Conservation (phyloP, 2,113 vertebrate species). For the Danionella cerebrum region DNA sequence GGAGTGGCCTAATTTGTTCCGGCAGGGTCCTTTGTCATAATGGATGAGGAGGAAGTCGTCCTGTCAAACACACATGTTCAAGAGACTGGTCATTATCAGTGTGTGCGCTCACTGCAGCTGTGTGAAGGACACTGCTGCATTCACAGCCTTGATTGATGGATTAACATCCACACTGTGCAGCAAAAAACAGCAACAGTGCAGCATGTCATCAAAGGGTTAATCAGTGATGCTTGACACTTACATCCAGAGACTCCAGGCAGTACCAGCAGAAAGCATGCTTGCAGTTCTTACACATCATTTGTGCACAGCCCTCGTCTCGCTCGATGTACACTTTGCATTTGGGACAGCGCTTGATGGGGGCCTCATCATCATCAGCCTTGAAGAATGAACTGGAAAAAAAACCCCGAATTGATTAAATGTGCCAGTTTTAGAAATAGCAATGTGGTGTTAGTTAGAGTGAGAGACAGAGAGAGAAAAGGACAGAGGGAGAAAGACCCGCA, state of each 20-base stretch:
- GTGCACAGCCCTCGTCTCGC: constrained; percentile 92
- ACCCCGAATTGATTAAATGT: too few species aligned
- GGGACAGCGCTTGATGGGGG: constrained; percentile 96
- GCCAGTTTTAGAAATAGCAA: too few species aligned
- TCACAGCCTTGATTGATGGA: not conserved
- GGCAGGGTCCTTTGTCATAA: constrained; percentile 96
- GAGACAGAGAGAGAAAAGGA: too few species aligned
- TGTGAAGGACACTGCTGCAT: constrained; percentile 2
- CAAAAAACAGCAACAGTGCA: not conserved
- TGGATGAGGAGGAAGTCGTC: constrained; percentile 98
- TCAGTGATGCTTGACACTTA: constrained; percentile 63
- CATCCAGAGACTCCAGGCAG: constrained; percentile 95
- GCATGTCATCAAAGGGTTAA: not conserved
- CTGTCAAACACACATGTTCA: constrained; percentile 52
- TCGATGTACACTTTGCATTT: constrained; percentile 98
- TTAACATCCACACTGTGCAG: not conserved
- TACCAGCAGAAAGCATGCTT: constrained; percentile 99
- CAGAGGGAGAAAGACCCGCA: too few species aligned
- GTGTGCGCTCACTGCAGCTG: constrained; percentile 5
- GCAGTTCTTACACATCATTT: constrained; percentile 99
- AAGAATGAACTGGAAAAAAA: constrained; percentile 71
- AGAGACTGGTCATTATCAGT: constrained; percentile 1
- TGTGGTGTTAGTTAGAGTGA: too few species aligned
- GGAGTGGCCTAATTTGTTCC: constrained; percentile 97
- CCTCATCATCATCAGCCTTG: constrained; percentile 82